phyloP scores from a whole-genome alignment of 2,797 vertebrate species.

The Poeciliopsis paucimaculata region DNA sequence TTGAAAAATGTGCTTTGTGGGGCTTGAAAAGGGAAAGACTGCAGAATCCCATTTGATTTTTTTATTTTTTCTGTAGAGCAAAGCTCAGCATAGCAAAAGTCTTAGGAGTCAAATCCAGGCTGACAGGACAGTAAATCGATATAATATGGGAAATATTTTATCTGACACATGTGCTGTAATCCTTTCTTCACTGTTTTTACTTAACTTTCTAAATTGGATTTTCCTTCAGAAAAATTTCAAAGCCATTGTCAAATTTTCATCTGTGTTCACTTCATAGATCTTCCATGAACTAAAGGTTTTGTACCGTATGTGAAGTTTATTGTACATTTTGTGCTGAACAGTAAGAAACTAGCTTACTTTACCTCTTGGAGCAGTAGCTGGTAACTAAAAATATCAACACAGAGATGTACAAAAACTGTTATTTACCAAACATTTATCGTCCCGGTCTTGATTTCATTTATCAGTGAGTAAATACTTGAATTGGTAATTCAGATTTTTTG shows the following conservation, averaged over 20 bases:
- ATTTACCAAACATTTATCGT: background rate
- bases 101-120: conserved; percentile 30
- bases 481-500: background rate
- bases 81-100: conserved; percentile 43
- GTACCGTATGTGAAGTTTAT: background rate
- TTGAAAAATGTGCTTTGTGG: conserved; percentile 70
- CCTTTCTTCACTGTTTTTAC: background rate
- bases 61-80: conserved; percentile 30
- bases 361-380: background rate
- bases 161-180: conserved; percentile 11
- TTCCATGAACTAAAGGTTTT: background rate
- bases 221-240: background rate
- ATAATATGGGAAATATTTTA: conserved; percentile 16
- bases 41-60: conserved; percentile 43
- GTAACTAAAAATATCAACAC: background rate
- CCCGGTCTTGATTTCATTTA: background rate
- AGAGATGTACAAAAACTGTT: background rate
- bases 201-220: background rate
- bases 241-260: background rate
- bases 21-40: conserved; percentile 54
- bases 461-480: background rate
- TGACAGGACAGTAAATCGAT: conserved; percentile 16
- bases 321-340: background rate
- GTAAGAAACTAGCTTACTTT: background rate
- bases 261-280: background rate